Percentiles rank a stretch among this genome's conserved stretches.
These are phyloP conservation scores for Gortyna flavago DNA, from an alignment of 2,888 invertebrate species.

Conservation along the genomic window DNA sequence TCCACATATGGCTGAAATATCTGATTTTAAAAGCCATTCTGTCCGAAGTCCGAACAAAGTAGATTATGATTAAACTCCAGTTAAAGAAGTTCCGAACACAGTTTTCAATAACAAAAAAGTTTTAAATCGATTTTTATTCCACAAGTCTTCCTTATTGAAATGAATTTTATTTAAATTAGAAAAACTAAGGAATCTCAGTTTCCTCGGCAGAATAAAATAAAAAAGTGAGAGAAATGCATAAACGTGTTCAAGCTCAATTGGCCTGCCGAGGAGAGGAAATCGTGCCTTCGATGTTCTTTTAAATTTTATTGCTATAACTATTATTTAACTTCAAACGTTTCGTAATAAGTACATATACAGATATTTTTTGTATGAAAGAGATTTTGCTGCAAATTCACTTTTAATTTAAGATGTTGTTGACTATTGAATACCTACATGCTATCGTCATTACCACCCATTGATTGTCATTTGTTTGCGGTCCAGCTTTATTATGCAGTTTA, in stretches of 20 bases:
- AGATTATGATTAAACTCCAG: slow-evolving; percentile 39
- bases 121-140: slow-evolving; percentile 52
- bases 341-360: not conserved
- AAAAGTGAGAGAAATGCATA: slow-evolving; percentile 73
- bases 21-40: not conserved
- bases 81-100: slow-evolving; percentile 41
- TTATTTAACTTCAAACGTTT: slow-evolving; percentile 46
- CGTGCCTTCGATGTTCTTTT: slow-evolving; percentile 72
- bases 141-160: slow-evolving; percentile 62
- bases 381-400: not conserved
- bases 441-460: not conserved
- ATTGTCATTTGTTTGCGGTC: not conserved
- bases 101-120: slow-evolving; percentile 52
- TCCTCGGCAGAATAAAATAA: slow-evolving; percentile 70
- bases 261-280: slow-evolving; percentile 74
- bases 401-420: not conserved
- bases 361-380: not conserved
- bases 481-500: not conserved
- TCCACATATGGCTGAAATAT: not conserved
- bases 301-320: slow-evolving; percentile 70
- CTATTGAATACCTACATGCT: no score
- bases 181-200: slow-evolving; percentile 72
- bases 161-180: slow-evolving; percentile 73
- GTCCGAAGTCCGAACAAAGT: slow-evolving; percentile 1
- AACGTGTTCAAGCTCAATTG: slow-evolving; percentile 76